phyloP scores from a whole-genome alignment of 1,140 invertebrate species.

The Ganaspis sp. region DNA sequence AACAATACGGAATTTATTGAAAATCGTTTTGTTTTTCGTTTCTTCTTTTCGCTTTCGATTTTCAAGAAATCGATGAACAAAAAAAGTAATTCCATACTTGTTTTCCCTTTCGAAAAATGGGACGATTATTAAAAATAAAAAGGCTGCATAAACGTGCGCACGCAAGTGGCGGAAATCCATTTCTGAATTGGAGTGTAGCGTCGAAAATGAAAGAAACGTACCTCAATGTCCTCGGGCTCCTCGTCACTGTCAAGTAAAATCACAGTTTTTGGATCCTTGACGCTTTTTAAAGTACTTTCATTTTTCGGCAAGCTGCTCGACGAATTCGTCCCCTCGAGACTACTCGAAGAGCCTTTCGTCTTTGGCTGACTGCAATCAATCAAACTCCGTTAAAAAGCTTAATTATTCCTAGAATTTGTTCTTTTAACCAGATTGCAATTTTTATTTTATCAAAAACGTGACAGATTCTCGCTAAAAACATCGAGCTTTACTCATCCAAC shows the following conservation, averaged over 20 bases:
- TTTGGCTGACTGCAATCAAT: conserved; percentile 18
- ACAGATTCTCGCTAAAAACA: not conserved
- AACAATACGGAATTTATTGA: no score
- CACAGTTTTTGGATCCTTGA: conserved; percentile 12
- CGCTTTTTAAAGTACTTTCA: not conserved
- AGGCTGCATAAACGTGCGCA: no score
- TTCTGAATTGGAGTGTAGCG: not conserved
- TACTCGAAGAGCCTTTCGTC: conserved; percentile 27
- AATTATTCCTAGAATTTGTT: conserved; percentile 15
- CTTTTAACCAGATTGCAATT: not conserved
- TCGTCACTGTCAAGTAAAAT: conserved; percentile 27
- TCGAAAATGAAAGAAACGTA: not conserved
- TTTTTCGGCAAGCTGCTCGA: not conserved
- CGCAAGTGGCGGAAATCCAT: not conserved
- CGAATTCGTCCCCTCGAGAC: conserved; percentile 25
- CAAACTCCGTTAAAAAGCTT: not conserved
- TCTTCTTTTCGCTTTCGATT: no score
- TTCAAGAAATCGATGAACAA: no score
- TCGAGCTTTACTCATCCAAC: not conserved
- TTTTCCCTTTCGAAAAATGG: no score
- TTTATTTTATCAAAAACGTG: not conserved
- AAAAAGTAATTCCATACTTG: no score
- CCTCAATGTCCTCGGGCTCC: conserved; percentile 7
- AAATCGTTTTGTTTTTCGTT: no score
- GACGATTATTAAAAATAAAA: no score